Conservation (phyloP, 2,113 vertebrate genomes). For the Salvelinus fontinalis region DNA sequence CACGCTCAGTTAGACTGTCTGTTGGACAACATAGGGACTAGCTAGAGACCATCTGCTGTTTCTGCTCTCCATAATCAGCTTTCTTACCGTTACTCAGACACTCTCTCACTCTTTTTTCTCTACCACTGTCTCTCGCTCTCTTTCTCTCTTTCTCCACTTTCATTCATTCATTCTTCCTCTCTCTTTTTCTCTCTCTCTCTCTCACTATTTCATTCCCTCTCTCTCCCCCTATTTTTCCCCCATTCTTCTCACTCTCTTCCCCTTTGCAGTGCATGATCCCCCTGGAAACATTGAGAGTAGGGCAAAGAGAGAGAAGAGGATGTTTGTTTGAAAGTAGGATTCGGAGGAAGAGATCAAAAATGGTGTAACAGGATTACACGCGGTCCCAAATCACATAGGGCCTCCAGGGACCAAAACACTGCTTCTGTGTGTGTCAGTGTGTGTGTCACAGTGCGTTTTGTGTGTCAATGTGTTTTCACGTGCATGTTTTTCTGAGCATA, state of each 20-base stretch:
- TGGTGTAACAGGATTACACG: constrained; percentile 70
- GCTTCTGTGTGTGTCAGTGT: constrained; percentile 37
- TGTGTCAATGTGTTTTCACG: not conserved
- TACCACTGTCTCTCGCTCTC: too few relatives aligned
- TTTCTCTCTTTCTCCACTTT: too few relatives aligned
- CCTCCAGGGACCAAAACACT: constrained; percentile 52
- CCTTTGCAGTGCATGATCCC: constrained; percentile 40
- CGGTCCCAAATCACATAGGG: constrained; percentile 59
- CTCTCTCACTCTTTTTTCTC: constrained; percentile 20
- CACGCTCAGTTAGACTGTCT: too few relatives aligned
- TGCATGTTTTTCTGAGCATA: too few relatives aligned
- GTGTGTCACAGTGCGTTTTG: not conserved
- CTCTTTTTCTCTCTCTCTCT: too few relatives aligned
- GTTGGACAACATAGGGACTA: too few relatives aligned
- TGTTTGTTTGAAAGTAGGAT: constrained; percentile 73
- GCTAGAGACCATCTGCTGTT: constrained; percentile 14
- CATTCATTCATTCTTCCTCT: too few relatives aligned
- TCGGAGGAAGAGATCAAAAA: constrained; percentile 71
- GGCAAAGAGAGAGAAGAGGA: constrained; percentile 25
- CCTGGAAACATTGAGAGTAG: constrained; percentile 59
- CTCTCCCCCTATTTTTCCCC: not conserved
- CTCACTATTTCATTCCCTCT: not conserved
- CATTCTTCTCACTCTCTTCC: not conserved
- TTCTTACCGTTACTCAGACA: constrained; percentile 23
- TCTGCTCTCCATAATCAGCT: constrained; percentile 47